Evolutionary conservation across 1,140 invertebrate species (phyloP), one percentile per base, ranked within the genome.

Genomic region (Palaemon carinicauda): DNA sequence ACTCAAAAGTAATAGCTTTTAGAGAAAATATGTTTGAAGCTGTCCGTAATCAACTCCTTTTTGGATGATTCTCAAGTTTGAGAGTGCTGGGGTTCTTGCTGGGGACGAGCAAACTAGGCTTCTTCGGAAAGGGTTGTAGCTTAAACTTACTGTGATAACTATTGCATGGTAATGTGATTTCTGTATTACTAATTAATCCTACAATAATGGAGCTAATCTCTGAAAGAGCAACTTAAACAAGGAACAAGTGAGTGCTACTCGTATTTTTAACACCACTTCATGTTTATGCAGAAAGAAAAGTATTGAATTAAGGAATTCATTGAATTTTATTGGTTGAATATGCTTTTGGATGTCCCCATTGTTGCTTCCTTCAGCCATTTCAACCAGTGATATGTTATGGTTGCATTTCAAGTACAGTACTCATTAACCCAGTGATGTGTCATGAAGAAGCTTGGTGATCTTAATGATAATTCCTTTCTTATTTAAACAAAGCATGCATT

Each of bases 81-180:
- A 71, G 82, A 75, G 74, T 69, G 82, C 75, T 79, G 82, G 51
- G 78, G 82, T 56, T 75, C 82, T 78, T 41, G 82, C 82, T 85
- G 82, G n/a, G 78, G 75, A 79, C 60, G 82, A 85, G 82, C 82
- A 85, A 85, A 85, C 56, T 85, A 85, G 82, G 82, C 82, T 85
- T 85, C 74, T 85, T 85, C 75, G 77, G 82, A 85, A 85, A 85
- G 82, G 82, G 82, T 85, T 85, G 82, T 85, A 85, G 82, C 82
- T 85, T 85, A 85, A 41, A 85, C 82, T 85, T 53, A 85, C 82
- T 85, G 82, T 85, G 82, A 85, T 85, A 85, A 85, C 82, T 85
- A 78, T 85, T 85, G 82, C 82, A 85, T 85, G 82, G 82, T 85
- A 85, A 85, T 85, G 82, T 85, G 82, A 85, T 85, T 69, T 85